Evolutionary conservation across 2,113 vertebrate genomes (phyloP), one percentile per base, ranked within the genome.

Genomic region (Anarrhichthys ocellatus): DNA sequence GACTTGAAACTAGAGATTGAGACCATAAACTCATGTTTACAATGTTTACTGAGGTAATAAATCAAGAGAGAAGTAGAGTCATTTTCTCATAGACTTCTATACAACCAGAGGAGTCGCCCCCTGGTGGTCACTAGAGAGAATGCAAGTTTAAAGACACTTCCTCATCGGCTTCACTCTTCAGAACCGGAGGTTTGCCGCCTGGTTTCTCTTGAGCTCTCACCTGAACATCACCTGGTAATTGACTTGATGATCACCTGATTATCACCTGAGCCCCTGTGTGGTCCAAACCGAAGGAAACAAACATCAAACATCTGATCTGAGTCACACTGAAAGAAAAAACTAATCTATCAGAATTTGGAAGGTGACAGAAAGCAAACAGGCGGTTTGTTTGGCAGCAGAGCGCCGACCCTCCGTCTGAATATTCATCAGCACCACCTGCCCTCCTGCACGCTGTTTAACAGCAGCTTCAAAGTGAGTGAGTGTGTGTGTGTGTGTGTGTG

Each of bases 361-460:
- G 24, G 56, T 59, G 56, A 29, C 56, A 29, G 24, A 15, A 59
- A 59, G 56, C 56, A 59, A 75, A 76, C 82, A 68, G 79, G 82
- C 50, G 66, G 15, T 81, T 76, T 72, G 83, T 85, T 82, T 85
- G 76, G 73, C 83, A 77, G 83, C 78, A 1, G 50, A 50, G 42
- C 11, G 24, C 27, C 46, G 27, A 59, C 77, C 62, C 61, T 44
- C 14, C 14, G 17, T 27, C 54, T 90, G 90, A 91, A 91, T 91
- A 90, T 92, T 91, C 86, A 90, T 84, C 77, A 78, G 83, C 91
- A 88, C 86, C 89, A 90, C 89, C 89, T 92, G 88, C 80, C 73
- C 83, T 70, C 63, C 76, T 56, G 76, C 44, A 38, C 56, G 9
- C 36, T 20, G 36, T 73, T 74, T 42, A 80, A 68, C 76, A 36